Percentiles rank a stretch among this genome's conserved stretches.
These are phyloP conservation scores for Enhydra lutris DNA, from an alignment of 2,113 vertebrate genomes.

Conservation along the genomic window DNA sequence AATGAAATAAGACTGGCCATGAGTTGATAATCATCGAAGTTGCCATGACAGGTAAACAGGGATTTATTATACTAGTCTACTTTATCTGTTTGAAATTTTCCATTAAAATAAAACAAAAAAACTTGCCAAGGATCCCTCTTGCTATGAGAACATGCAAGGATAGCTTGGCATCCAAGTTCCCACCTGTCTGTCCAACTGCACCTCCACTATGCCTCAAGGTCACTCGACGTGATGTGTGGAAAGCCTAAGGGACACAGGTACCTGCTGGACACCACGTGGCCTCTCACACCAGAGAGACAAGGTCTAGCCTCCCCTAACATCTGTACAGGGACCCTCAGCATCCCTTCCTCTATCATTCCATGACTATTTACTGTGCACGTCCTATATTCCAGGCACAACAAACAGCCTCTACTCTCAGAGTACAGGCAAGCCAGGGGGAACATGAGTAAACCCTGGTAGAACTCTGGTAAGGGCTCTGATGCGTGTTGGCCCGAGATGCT, in stretches of 20 bases:
- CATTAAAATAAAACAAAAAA: conserved; percentile 8
- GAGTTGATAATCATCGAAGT: neutral
- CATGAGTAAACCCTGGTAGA: neutral
- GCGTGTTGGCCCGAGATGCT: accelerated
- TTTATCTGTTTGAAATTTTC: conserved; percentile 14
- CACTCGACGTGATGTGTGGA: neutral
- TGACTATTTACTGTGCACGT: neutral
- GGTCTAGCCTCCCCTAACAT: neutral
- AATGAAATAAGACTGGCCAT: neutral
- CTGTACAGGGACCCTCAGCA: neutral
- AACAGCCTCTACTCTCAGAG: neutral
- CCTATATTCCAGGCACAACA: neutral
- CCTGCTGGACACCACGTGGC: accelerated
- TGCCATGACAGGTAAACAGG: neutral
- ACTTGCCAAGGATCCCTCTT: neutral
- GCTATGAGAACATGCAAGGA: neutral
- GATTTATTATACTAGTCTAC: neutral
- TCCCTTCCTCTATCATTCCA: neutral
- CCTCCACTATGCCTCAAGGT: neutral
- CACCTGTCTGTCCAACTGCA: neutral
- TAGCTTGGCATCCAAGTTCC: neutral
- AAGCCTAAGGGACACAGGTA: neutral
- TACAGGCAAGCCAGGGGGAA: neutral
- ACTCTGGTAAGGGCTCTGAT: neutral
- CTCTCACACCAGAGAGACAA: neutral